Conservation (phyloP, 2,113 vertebrate species). For the Kobus ellipsiprymnus region DNA sequence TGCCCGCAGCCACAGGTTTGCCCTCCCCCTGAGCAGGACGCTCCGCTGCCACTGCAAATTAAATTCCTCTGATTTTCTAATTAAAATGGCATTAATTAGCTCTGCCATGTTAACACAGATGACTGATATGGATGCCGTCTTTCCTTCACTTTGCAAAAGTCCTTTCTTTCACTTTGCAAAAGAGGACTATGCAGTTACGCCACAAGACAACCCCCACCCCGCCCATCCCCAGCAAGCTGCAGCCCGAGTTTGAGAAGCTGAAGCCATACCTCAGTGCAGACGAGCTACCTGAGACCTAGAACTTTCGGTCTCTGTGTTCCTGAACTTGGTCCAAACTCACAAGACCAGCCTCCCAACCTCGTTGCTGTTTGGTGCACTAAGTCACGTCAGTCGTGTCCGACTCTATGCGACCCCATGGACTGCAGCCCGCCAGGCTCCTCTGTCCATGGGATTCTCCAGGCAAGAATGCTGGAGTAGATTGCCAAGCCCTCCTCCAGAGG, state of each 20-base stretch:
- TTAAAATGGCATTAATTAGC: constrained; percentile 59
- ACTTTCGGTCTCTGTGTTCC: not conserved
- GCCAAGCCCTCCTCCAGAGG: not conserved
- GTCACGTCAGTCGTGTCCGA: not conserved
- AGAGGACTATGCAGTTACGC: constrained; percentile 52
- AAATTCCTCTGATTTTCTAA: constrained; percentile 32
- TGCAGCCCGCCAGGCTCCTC: not conserved
- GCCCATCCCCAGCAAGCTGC: not conserved
- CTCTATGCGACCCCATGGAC: not conserved
- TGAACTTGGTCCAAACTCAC: not conserved
- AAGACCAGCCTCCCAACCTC: not conserved
- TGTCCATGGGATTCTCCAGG: not conserved
- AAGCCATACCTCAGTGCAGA: not conserved
- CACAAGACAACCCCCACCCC: not conserved
- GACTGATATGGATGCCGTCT: constrained; percentile 11
- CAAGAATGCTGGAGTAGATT: not conserved
- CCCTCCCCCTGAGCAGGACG: not conserved
- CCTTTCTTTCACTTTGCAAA: constrained; percentile 46
- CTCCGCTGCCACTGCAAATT: not conserved
- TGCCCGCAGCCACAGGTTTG: not conserved
- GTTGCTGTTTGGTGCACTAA: not conserved
- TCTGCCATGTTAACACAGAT: not conserved
- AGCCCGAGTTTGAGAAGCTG: constrained; percentile 12
- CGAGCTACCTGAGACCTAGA: not conserved
- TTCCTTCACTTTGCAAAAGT: constrained; percentile 41